These are phyloP conservation scores for Ctenopoma multispine DNA, from an alignment of 2,797 vertebrate species.

Conservation along the genomic window DNA sequence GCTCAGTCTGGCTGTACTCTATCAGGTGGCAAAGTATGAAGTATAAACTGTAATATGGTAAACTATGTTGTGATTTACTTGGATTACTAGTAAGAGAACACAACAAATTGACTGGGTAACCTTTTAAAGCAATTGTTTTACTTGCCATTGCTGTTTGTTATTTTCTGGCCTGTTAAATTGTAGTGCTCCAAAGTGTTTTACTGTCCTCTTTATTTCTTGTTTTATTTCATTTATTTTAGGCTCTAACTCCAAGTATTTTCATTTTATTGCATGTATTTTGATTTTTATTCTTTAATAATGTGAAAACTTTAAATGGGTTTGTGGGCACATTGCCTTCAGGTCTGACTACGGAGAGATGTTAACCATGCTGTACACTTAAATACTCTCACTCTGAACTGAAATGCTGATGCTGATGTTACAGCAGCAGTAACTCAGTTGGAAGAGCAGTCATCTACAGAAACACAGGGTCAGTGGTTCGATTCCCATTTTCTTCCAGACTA, in stretches of 20 bases:
- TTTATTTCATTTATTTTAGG: slow-evolving; percentile 34
- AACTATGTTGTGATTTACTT: slow-evolving; percentile 5
- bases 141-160: slow-evolving; percentile 8
- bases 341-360: slow-evolving; percentile 9
- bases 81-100: neutral
- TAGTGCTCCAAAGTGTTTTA: neutral
- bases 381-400: slow-evolving; percentile 16
- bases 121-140: neutral
- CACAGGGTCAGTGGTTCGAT: no score
- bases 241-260: neutral
- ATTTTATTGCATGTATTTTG: no score
- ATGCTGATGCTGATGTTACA: neutral
- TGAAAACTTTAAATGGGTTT: slow-evolving; percentile 12
- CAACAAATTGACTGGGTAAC: neutral
- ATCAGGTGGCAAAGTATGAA: neutral
- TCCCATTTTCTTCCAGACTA: no score
- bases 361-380: slow-evolving; percentile 3
- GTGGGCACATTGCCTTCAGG: slow-evolving; percentile 1
- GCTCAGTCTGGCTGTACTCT: neutral
- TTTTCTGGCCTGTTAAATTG: slow-evolving; percentile 18
- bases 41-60: neutral
- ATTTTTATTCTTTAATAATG: neutral
- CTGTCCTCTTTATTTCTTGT: slow-evolving; percentile 23
- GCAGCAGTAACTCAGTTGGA: no score
- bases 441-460: neutral